These are phyloP conservation scores for Pampusana beccarii DNA, from an alignment of 2,113 vertebrate species.

Conservation along the genomic window DNA sequence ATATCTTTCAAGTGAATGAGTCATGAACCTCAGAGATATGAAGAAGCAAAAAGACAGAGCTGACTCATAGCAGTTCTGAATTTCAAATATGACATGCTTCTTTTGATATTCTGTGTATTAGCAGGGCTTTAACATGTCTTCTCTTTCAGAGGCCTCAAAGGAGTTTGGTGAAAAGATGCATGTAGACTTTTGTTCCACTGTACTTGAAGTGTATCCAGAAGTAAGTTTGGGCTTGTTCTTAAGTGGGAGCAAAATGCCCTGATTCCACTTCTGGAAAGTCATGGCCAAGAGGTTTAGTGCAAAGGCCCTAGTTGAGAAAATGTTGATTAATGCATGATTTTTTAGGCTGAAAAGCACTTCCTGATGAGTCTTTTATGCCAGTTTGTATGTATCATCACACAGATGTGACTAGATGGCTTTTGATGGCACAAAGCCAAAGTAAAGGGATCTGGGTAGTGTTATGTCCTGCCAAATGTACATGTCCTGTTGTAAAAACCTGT, in stretches of 20 bases:
- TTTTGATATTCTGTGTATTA: neutral
- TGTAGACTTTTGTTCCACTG: neutral
- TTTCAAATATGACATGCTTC: neutral
- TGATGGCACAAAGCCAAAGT: neutral
- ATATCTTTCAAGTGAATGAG: neutral
- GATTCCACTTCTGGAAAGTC: neutral
- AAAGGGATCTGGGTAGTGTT: neutral
- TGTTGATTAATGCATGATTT: neutral
- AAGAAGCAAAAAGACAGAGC: neutral
- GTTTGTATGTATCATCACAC: neutral
- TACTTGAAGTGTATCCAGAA: neutral
- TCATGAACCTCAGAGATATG: neutral
- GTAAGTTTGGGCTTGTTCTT: neutral
- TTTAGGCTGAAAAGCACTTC: neutral
- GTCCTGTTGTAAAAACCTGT: neutral
- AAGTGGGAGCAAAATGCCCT: neutral
- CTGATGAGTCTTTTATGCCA: neutral
- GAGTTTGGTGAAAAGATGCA: neutral
- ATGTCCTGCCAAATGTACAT: neutral
- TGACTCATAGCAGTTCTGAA: conserved; percentile 22
- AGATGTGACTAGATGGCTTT: neutral
- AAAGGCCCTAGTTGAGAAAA: neutral
- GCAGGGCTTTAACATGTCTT: neutral
- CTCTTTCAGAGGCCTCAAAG: neutral
- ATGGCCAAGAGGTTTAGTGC: neutral